These are phyloP conservation scores for Scarus forsteni DNA, from an alignment of 2,797 vertebrate species.

Conservation along the genomic window DNA sequence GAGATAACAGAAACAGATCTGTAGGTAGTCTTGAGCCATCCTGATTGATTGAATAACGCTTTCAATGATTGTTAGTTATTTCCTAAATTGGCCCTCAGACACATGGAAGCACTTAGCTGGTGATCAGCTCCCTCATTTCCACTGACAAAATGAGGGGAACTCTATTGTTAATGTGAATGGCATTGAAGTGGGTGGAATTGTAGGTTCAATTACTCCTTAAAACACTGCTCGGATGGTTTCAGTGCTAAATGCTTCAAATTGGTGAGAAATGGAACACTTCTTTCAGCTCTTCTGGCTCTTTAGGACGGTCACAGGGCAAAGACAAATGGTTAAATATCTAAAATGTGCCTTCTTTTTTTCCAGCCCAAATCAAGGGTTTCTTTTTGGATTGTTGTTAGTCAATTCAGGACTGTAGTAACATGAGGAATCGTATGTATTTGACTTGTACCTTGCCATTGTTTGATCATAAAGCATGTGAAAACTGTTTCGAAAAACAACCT, in stretches of 20 bases:
- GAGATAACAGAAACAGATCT: not conserved
- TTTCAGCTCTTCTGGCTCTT: not conserved
- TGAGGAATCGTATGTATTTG: no score
- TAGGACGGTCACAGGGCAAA: no score
- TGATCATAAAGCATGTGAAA: no score
- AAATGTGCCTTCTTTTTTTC: no score
- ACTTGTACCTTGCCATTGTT: no score
- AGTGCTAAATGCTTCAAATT: not conserved
- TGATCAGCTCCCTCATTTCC: conserved; percentile 4
- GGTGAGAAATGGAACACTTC: not conserved
- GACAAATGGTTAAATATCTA: no score
- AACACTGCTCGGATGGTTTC: not conserved
- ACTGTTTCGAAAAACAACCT: no score
- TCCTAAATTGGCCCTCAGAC: not conserved
- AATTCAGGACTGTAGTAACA: no score
- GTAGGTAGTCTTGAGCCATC: not conserved
- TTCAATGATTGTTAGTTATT: not conserved
- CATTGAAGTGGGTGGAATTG: conserved; percentile 5
- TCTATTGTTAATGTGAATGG: not conserved
- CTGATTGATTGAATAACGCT: not conserved
- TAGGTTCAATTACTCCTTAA: conserved; percentile 27
- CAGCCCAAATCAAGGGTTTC: no score
- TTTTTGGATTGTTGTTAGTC: no score
- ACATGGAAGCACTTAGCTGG: conserved; percentile 2
- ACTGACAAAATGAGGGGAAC: not conserved